Percentiles rank a stretch among this genome's conserved stretches.
Conservation (phyloP, 2,888 invertebrate species). For the Cistogaster globosa region DNA sequence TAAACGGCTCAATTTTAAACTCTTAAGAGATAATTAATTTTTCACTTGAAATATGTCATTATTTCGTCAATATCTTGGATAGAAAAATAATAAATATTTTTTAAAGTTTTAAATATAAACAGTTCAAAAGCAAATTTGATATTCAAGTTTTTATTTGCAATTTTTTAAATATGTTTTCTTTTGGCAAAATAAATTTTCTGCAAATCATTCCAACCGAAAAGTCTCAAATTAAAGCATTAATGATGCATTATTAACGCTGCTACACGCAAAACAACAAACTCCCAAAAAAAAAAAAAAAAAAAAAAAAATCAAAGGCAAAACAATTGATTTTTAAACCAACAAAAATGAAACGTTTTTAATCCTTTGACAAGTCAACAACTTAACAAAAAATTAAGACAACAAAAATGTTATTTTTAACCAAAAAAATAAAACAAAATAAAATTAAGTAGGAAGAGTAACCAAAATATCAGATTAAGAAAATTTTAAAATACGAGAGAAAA, state of each 20-base stretch:
- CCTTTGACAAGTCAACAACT: constrained; percentile 78
- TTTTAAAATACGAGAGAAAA: constrained; percentile 32
- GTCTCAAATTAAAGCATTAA: constrained; percentile 76
- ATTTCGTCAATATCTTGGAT: no score
- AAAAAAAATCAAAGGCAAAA: constrained; percentile 34
- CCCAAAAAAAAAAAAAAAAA: not conserved
- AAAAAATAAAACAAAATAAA: constrained; percentile 7
- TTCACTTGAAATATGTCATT: no score
- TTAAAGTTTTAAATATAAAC: no score
- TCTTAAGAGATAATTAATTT: no score
- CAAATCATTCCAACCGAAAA: constrained; percentile 33
- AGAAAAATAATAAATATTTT: no score
- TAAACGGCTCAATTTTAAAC: no score
- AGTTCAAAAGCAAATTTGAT: no score
- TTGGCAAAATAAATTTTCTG: constrained; percentile 38
- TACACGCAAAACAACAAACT: constrained; percentile 72
- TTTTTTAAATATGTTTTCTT: not conserved
- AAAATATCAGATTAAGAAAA: constrained; percentile 59
- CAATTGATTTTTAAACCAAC: constrained; percentile 35
- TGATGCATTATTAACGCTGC: constrained; percentile 81
- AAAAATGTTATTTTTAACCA: not conserved
- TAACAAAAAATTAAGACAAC: constrained; percentile 64
- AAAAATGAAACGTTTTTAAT: constrained; percentile 73
- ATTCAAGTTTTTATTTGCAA: no score
- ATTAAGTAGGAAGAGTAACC: constrained; percentile 43